A percentile compares a stretch with the other conserved stretches of the same genome.
phyloP scores from a whole-genome alignment of 2,888 invertebrate species.

The Andricus quercusramuli region DNA sequence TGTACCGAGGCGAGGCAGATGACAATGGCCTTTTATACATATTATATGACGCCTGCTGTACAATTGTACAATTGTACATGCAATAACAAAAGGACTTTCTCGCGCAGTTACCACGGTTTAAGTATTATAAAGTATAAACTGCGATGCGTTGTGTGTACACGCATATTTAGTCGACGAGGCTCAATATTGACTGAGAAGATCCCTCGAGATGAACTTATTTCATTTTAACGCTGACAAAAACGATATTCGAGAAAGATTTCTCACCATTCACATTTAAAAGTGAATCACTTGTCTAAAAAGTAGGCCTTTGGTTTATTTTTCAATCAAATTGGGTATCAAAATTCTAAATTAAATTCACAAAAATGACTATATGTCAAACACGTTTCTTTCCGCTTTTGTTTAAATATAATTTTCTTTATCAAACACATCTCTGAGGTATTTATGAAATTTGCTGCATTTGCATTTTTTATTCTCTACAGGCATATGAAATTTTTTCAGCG shows the following conservation, averaged over 20 bases:
- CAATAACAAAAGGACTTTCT: not conserved
- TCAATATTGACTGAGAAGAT: constrained; percentile 2
- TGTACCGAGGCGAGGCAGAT: constrained; percentile 2
- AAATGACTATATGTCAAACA: too few relatives aligned
- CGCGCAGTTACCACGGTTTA: not conserved
- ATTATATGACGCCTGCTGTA: constrained; percentile 1
- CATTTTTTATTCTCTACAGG: too few relatives aligned
- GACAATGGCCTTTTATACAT: not conserved
- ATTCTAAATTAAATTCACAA: not conserved
- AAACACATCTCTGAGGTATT: too few relatives aligned
- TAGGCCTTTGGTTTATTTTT: not conserved
- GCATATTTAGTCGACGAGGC: not conserved
- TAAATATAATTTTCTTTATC: too few relatives aligned
- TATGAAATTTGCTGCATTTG: too few relatives aligned
- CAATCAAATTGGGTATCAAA: not conserved
- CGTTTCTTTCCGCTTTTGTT: too few relatives aligned
- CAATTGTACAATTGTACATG: constrained; percentile 8
- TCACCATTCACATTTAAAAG: not conserved
- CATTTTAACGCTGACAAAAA: not conserved
- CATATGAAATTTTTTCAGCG: too few relatives aligned
- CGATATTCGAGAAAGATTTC: not conserved
- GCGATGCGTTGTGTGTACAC: not conserved
- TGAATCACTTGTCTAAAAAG: not conserved
- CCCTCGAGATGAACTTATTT: not conserved
- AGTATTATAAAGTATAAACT: constrained; percentile 10